Base-by-base conservation (phyloP, 1,140 invertebrate species). In the Maniola jurtina region DNA sequence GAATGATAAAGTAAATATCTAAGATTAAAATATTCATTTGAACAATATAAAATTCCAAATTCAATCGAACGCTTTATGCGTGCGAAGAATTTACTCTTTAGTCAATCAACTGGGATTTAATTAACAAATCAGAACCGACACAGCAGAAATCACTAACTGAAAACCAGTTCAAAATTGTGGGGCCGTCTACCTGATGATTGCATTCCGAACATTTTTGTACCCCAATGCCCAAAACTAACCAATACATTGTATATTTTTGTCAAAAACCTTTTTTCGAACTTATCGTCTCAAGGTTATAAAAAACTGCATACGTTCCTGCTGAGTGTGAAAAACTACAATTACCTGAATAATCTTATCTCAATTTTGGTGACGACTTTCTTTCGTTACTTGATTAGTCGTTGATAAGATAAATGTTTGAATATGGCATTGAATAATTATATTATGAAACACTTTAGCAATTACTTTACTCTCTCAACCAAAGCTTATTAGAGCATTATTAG, bases 151-250 rank as follows among this genome's bases (percentile, higher is more conserved):
- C 25, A 15, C 34, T 36, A 33, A 38, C 47, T 65, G 14, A 50
- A 59, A 65, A 59, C 64, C 56, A 60, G 56, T 65, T 65, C 47
- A 45, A 36, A 52, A 50, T 25, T 34, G 36, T 52, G 50, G 48
- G 42, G 45, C 34, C 13, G 59, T 61, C 65, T 67, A 67, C 65
- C 65, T 67, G 65, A 59, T 65, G 55, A 56, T 60, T 55, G 57
- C 65, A 67, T 67, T 67, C 65, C 59, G 11, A 57, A 67, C 59
- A 61, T 67, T 67, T 60, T 65, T 61, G 55, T 48, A 67, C 52
- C 50, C 52, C 35, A 48, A 57, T 50, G 52, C 48, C 48, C 48
- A 52, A 25, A 56, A 45, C 64, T 50, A 35, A 47, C 54, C 61
- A 35, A 14, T 13, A 57, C 42, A 57, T 57, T 54, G 50, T 64